Evolutionary conservation across 2,113 vertebrate genomes (phyloP), one percentile per base, ranked within the genome.

Genomic region (Nothobranchius kuhntae): DNA sequence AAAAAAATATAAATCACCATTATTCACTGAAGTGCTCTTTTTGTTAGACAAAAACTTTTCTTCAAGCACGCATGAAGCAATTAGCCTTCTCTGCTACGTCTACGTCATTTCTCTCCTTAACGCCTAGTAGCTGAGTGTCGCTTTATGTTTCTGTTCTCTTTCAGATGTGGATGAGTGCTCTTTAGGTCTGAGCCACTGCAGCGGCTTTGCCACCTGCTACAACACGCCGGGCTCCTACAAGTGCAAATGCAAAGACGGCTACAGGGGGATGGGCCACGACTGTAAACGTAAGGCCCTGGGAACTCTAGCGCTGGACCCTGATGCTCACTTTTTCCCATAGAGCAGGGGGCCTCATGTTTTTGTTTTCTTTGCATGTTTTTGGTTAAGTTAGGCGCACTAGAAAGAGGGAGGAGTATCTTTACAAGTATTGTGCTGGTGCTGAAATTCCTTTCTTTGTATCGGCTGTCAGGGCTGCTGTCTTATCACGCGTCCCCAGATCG

Each of bases 161-260:
- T 87, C 92, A 99, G 97, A 99, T 79, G 89, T 98, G 78, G 94
- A 99, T 46, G 98, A 99, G 81, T 99, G 98, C 66, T 85, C 92
- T 57, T 91, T 92, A 10, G 94, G 94, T 35, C 94, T 91, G 73
- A 91, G 95, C 83, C 94, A 92, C 10, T 99, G 98, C 86, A 91
- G 94, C 76, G 71, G 80, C 63, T 94, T 91, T 50, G 94, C 97
- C 54, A 91, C 83, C 56, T 99, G 98, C 89, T 95, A 95, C 93
- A 99, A 99, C 79, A 90, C 93, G 9, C 94, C 90, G 0, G 98
- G 98, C 68, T 98, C 96, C 40, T 99, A 98, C 93, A 95, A 93
- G 84, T 99, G 98, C 90, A 96, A 95, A 89, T 99, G 98, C 82
- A 95, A 90, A 83, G 95, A 95, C 0, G 95, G 95, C n/a, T 97